These are phyloP conservation scores for Deilephila porcellus DNA, from an alignment of 2,888 invertebrate species.

Conservation along the genomic window DNA sequence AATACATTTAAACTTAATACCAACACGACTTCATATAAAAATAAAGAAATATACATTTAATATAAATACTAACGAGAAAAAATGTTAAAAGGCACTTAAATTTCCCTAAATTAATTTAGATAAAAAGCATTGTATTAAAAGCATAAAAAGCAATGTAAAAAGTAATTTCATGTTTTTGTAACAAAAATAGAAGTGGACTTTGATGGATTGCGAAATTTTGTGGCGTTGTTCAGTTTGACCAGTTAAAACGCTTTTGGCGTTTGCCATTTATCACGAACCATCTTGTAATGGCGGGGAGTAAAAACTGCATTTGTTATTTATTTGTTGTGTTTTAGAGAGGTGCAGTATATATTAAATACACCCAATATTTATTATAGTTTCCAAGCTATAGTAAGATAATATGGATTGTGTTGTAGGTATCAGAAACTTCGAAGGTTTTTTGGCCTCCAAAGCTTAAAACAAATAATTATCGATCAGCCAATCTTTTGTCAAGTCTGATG, in stretches of 20 bases:
- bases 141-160: background rate
- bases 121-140: background rate
- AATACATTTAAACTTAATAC: background rate
- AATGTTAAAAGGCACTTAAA: background rate
- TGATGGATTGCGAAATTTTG: constrained; percentile 20
- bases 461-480: no score
- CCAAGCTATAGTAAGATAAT: no score
- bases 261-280: constrained; percentile 25
- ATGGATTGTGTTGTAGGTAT: no score
- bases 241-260: constrained; percentile 15
- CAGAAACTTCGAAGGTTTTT: no score
- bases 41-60: no score
- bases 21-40: background rate
- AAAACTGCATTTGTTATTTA: constrained; percentile 13
- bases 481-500: no score
- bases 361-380: no score
- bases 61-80: background rate
- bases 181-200: background rate
- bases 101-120: background rate
- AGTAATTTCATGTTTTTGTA: constrained; percentile 5
- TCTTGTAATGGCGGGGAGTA: background rate
- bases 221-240: constrained; percentile 15
- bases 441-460: no score
- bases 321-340: background rate
- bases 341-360: no score